Conservation (phyloP, 2,888 invertebrate genomes). For the Caenorhabditis doughertyi region DNA sequence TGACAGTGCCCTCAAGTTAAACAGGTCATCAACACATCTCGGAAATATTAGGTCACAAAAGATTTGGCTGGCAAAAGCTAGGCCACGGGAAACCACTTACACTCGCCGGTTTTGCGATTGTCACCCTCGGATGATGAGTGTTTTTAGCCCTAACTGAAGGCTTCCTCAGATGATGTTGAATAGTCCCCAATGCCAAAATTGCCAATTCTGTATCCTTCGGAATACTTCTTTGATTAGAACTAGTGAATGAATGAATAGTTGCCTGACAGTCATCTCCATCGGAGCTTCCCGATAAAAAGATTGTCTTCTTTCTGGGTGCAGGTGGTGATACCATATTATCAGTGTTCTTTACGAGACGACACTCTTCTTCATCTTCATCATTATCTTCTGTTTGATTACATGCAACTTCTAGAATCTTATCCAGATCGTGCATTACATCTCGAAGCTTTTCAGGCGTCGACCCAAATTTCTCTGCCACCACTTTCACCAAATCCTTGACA, state of each 20-base stretch:
- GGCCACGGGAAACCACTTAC: not conserved
- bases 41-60: no score
- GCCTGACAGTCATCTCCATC: conserved; percentile 54
- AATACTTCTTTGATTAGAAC: conserved; percentile 50
- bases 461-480: conserved; percentile 74
- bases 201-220: conserved; percentile 63
- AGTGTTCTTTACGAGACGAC: not conserved
- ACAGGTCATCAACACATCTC: no score
- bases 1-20: no score
- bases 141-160: conserved; percentile 47
- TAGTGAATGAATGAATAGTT: conserved; percentile 58
- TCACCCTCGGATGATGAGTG: conserved; percentile 13
- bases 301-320: conserved; percentile 29
- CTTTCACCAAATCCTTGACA: conserved; percentile 71
- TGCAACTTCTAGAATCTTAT: conserved; percentile 70
- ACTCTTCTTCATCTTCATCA: conserved; percentile 18
- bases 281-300: conserved; percentile 29
- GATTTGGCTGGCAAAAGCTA: no score
- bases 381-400: conserved; percentile 56
- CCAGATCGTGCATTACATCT: conserved; percentile 72
- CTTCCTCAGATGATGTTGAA: conserved; percentile 66
- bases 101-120: conserved; percentile 6
- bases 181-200: conserved; percentile 63
- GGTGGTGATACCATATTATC: conserved; percentile 4
- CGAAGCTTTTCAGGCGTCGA: conserved; percentile 68